Evolutionary conservation across 1,140 invertebrate genomes (phyloP).

Genomic region (Diorhabda carinulata): DNA sequence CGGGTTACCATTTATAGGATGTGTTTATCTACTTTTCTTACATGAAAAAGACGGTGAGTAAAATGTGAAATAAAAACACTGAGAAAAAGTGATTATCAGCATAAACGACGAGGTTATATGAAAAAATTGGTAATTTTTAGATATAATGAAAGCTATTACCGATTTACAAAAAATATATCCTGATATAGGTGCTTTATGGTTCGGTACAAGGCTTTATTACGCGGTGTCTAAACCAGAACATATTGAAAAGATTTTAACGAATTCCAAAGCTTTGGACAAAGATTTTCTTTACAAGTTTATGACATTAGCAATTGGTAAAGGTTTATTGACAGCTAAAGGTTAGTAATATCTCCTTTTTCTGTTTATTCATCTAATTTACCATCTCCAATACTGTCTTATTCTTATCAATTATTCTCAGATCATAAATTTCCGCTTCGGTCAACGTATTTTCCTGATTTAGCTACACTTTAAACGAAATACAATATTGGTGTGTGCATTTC

Average conservation of each 20-base stretch:
- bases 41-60: not conserved
- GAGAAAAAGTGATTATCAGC: not conserved
- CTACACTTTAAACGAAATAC: not conserved
- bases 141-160: not conserved
- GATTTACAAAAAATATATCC: not conserved
- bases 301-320: not conserved
- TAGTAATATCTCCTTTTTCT: not conserved
- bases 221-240: constrained; percentile 9
- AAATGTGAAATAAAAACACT: no score
- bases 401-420: not conserved
- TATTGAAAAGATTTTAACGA: constrained; percentile 13
- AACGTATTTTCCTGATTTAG: not conserved
- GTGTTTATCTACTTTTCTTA: no score
- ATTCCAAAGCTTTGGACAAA: constrained; percentile 7
- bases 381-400: not conserved
- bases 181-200: not conserved
- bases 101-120: not conserved
- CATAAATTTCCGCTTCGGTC: not conserved
- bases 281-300: constrained; percentile 9
- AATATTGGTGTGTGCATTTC: not conserved
- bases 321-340: constrained; percentile 8
- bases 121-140: constrained; percentile 8
- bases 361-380: not conserved
- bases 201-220: constrained; percentile 1
- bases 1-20: constrained; percentile 11